Percentiles rank a stretch among this genome's conserved stretches.
Conservation (phyloP, 1,140 invertebrate species). For the Drusus annulatus region DNA sequence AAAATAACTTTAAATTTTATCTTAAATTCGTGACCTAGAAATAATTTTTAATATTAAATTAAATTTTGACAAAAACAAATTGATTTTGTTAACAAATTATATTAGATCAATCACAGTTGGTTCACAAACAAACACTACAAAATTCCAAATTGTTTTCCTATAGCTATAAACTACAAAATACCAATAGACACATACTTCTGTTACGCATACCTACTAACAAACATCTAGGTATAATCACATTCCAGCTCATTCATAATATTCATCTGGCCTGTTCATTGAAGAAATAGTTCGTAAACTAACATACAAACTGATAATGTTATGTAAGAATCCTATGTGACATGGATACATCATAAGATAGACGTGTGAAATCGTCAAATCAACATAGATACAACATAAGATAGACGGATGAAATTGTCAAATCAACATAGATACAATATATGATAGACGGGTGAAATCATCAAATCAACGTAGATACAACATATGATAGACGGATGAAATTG, state of each 20-base stretch:
- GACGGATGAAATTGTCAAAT: too few species aligned
- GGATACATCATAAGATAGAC: too few species aligned
- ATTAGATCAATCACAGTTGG: constrained; percentile 55
- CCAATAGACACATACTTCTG: constrained; percentile 30
- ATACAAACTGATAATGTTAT: too few species aligned
- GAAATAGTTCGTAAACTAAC: background rate
- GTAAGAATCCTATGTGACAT: too few species aligned
- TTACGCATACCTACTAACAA: constrained; percentile 2
- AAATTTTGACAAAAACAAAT: constrained; percentile 42
- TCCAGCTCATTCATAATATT: constrained; percentile 33
- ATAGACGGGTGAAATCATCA: too few species aligned
- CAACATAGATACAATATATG: too few species aligned
- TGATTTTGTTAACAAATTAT: constrained; percentile 48
- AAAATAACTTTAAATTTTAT: constrained; percentile 8
- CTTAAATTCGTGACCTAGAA: constrained; percentile 29
- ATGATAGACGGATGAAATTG: too few species aligned
- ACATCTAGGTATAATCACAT: constrained; percentile 50
- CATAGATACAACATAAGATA: too few species aligned
- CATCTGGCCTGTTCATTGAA: constrained; percentile 9
- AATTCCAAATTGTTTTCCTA: constrained; percentile 16
- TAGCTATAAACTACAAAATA: constrained; percentile 11
- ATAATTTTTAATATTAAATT: constrained; percentile 30
- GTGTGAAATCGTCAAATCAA: too few species aligned
- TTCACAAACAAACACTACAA: constrained; percentile 48
- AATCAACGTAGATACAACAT: too few species aligned